Conservation (phyloP, 2,797 vertebrate genomes). For the Phrynocephalus guinanensis region DNA sequence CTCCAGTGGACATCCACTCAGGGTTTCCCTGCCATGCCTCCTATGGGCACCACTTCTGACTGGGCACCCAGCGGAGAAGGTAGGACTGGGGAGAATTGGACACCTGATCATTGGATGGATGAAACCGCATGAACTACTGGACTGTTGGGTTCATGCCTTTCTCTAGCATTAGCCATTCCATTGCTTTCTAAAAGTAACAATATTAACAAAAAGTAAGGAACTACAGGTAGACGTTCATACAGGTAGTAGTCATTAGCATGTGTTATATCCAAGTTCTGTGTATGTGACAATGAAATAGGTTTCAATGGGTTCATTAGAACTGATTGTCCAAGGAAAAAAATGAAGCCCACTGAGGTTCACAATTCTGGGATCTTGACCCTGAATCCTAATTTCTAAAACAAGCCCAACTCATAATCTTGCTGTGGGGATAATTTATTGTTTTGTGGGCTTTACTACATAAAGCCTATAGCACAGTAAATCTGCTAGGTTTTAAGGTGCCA, state of each 20-base stretch:
- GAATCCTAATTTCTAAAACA: too few species aligned
- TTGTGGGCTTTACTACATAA: not conserved
- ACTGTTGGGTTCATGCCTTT: too few species aligned
- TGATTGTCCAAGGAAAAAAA: not conserved
- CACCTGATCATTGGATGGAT: too few species aligned
- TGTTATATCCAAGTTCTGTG: not conserved
- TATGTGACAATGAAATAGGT: not conserved
- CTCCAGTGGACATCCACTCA: too few species aligned
- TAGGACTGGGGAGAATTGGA: too few species aligned
- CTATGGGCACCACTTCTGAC: too few species aligned
- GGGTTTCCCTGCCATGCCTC: too few species aligned
- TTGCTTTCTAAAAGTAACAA: not conserved
- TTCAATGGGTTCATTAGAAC: not conserved
- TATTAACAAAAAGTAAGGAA: not conserved
- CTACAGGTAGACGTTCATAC: not conserved
- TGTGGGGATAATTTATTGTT: not conserved
- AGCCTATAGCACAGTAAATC: not conserved
- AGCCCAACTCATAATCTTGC: too few species aligned
- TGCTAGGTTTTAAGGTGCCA: not conserved
- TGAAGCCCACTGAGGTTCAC: not conserved
- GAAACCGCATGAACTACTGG: too few species aligned
- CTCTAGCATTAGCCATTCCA: not conserved
- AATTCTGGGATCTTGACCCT: not conserved
- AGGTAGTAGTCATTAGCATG: not conserved
- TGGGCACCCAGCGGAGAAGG: too few species aligned